Percentiles rank a stretch among this genome's conserved stretches.
phyloP scores from a whole-genome alignment of 2,888 invertebrate genomes.

The Dasypogon diadema region DNA sequence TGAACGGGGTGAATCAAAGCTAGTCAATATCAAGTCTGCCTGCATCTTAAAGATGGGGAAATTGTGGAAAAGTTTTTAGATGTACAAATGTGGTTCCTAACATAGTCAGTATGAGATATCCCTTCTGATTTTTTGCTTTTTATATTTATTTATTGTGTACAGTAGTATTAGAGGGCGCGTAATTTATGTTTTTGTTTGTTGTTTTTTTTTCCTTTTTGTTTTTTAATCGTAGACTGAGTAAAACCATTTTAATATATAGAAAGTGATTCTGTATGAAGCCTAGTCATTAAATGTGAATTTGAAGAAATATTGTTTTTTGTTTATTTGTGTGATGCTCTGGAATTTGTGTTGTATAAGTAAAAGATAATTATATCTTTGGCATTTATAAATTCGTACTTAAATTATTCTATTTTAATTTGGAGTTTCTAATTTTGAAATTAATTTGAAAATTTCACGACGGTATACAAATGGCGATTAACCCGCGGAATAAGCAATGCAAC shows the following conservation, averaged over 20 bases:
- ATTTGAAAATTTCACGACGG: too few species aligned
- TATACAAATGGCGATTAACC: too few species aligned
- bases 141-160: slow-evolving; percentile 43
- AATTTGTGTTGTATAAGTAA: too few species aligned
- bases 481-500: too few species aligned
- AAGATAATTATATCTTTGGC: too few species aligned
- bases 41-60: slow-evolving; percentile 2
- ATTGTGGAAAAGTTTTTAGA: slow-evolving; percentile 59
- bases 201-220: slow-evolving; percentile 22
- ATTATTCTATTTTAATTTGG: too few species aligned
- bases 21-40: slow-evolving; percentile 56
- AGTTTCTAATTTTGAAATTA: too few species aligned
- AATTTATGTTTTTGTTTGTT: slow-evolving; percentile 18
- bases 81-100: slow-evolving; percentile 69
- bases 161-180: not conserved
- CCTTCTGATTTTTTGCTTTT: slow-evolving; percentile 32
- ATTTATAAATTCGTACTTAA: too few species aligned
- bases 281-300: slow-evolving; percentile 50
- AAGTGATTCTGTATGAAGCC: slow-evolving; percentile 47
- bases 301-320: not conserved
- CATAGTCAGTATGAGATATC: slow-evolving; percentile 62
- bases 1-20: slow-evolving; percentile 61
- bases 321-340: too few species aligned
- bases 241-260: slow-evolving; percentile 42
- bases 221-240: slow-evolving; percentile 40